Percentiles rank a stretch among this genome's conserved stretches.
Evolutionary conservation across 1,140 invertebrate species (phyloP).

Genomic region (Lutraria rhynchaena): DNA sequence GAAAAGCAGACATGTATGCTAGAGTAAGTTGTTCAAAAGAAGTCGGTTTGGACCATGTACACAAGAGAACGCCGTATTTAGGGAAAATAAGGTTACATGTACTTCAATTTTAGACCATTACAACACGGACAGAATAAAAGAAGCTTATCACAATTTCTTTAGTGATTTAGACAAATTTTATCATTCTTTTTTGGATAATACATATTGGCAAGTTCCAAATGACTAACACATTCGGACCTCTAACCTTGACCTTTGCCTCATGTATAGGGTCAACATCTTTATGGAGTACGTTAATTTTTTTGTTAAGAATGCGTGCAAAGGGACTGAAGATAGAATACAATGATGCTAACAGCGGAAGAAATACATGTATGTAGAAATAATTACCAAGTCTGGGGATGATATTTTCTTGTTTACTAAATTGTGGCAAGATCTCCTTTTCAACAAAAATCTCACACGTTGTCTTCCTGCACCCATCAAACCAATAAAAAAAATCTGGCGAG

Average conservation of each 20-base stretch:
- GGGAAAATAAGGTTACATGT: background rate
- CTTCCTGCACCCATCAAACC: conserved; percentile 23
- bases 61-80: background rate
- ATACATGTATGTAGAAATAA: background rate
- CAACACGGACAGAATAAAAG: background rate
- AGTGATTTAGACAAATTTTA: background rate
- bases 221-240: background rate
- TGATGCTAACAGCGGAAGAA: background rate
- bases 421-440: conserved; percentile 17
- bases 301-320: background rate
- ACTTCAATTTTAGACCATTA: background rate
- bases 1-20: background rate
- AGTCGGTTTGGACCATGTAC: background rate
- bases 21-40: background rate
- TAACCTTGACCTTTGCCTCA: background rate
- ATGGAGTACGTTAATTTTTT: background rate
- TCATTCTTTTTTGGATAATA: background rate
- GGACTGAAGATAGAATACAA: background rate
- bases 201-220: background rate
- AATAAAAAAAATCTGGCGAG: conserved; percentile 14
- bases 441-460: background rate
- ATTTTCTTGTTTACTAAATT: conserved; percentile 4
- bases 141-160: background rate
- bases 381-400: conserved; percentile 15
- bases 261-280: background rate